A percentile compares a stretch with the other conserved stretches of the same genome.
These are phyloP conservation scores for Toxotes lorentzi DNA, from an alignment of 2,797 vertebrate genomes.

Conservation along the genomic window DNA sequence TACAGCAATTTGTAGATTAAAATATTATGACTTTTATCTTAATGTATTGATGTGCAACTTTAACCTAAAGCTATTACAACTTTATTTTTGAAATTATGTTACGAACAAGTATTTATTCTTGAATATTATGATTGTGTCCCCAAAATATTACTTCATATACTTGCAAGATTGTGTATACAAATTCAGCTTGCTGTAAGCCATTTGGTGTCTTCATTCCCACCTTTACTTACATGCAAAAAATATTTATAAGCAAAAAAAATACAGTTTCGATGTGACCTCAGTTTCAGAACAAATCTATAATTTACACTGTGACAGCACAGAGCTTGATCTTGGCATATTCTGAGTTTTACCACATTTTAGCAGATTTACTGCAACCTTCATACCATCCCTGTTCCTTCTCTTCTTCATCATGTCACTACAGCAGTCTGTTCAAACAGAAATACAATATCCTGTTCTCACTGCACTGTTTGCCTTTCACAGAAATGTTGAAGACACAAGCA, in stretches of 20 bases:
- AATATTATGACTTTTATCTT: neutral
- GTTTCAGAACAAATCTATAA: neutral
- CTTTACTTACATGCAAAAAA: neutral
- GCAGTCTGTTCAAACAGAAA: conserved; percentile 26
- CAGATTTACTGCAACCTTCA: conserved; percentile 1
- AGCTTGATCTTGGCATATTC: neutral
- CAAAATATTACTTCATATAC: neutral
- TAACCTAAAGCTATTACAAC: neutral
- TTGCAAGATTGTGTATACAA: neutral
- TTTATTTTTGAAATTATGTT: neutral
- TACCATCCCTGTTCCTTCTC: neutral
- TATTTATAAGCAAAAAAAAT: neutral
- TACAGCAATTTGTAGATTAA: too few relatives aligned
- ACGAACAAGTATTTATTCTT: too few relatives aligned
- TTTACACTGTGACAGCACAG: neutral
- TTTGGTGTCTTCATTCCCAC: neutral
- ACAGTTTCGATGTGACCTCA: neutral
- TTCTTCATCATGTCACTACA: conserved; percentile 32
- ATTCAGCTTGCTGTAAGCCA: too few relatives aligned
- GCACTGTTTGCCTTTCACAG: conserved; percentile 45
- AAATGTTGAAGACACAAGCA: conserved; percentile 39
- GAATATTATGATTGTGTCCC: too few relatives aligned
- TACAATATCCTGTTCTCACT: conserved; percentile 37
- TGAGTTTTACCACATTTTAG: neutral
- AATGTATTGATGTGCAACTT: too few relatives aligned